phyloP scores from a whole-genome alignment of 2,888 invertebrate species.

The Chaetoderma sp. region DNA sequence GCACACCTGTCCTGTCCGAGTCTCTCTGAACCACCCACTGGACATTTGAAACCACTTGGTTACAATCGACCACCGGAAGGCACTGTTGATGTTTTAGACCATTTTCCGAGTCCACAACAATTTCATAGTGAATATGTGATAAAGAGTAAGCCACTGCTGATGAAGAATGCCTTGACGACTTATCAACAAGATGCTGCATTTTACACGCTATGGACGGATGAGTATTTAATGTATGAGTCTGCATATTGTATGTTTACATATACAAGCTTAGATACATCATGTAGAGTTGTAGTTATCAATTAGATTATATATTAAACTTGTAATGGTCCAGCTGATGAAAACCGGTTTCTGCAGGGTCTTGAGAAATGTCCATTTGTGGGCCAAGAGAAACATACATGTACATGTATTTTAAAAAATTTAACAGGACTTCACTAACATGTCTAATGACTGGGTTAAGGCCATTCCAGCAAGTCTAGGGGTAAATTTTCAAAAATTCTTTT shows the following conservation, averaged over 20 bases:
- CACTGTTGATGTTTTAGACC: constrained; percentile 43
- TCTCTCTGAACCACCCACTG: constrained; percentile 20
- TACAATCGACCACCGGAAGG: constrained; percentile 43
- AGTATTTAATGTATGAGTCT: constrained; percentile 48
- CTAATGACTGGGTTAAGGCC: no score
- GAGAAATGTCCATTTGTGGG: no score
- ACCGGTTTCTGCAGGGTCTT: no score
- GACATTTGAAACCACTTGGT: constrained; percentile 51
- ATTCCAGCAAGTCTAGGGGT: no score
- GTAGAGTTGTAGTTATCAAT: no score
- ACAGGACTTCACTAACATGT: no score
- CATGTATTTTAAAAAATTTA: no score
- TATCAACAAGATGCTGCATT: constrained; percentile 49
- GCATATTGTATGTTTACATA: not conserved
- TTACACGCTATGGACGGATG: constrained; percentile 55
- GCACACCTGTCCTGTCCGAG: not conserved
- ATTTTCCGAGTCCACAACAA: constrained; percentile 49
- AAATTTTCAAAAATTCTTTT: no score
- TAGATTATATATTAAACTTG: no score
- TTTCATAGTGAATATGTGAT: constrained; percentile 57
- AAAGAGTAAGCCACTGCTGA: constrained; percentile 50
- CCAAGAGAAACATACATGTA: no score
- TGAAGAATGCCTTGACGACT: constrained; percentile 49
- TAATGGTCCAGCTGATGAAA: no score
- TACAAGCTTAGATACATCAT: no score